A percentile compares a stretch with the other conserved stretches of the same genome.
phyloP scores from a whole-genome alignment of 1,140 invertebrate species.

The Saxidomus purpurata region DNA sequence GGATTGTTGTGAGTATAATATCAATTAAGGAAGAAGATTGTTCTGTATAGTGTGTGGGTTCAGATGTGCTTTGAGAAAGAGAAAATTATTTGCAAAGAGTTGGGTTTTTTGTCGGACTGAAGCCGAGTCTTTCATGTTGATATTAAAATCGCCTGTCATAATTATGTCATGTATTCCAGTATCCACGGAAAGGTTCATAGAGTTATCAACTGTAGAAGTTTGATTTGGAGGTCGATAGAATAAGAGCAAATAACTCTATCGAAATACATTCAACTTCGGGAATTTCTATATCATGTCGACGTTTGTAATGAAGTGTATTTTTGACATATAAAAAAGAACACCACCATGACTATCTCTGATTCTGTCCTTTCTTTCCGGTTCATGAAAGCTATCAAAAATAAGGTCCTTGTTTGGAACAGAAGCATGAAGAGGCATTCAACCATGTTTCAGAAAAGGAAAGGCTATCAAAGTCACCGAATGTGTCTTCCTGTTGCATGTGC shows the following conservation, averaged over 20 bases:
- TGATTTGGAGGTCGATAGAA: not conserved
- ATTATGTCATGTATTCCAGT: not conserved
- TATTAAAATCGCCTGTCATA: conserved; percentile 13
- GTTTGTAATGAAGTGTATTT: not conserved
- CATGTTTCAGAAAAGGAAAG: conserved; percentile 24
- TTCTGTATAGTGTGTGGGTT: conserved; percentile 4
- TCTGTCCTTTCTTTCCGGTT: not conserved
- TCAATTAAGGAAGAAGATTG: not conserved
- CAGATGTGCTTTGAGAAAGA: no score
- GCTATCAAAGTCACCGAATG: no score
- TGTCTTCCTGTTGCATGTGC: no score
- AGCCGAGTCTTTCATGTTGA: not conserved
- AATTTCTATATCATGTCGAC: not conserved
- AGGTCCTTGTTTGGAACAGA: not conserved
- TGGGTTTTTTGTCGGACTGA: not conserved
- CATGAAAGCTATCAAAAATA: conserved; percentile 6
- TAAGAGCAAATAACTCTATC: not conserved
- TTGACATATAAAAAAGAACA: conserved; percentile 1
- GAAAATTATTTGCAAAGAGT: no score
- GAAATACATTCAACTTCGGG: not conserved
- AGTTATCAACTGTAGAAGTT: not conserved
- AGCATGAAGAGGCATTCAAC: not conserved
- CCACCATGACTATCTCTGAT: not conserved
- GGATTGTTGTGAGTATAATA: not conserved
- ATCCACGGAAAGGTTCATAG: not conserved